Percentiles rank a stretch among this genome's conserved stretches.
Conservation (phyloP, 2,888 invertebrate genomes). For the Strigamia maritima region DNA sequence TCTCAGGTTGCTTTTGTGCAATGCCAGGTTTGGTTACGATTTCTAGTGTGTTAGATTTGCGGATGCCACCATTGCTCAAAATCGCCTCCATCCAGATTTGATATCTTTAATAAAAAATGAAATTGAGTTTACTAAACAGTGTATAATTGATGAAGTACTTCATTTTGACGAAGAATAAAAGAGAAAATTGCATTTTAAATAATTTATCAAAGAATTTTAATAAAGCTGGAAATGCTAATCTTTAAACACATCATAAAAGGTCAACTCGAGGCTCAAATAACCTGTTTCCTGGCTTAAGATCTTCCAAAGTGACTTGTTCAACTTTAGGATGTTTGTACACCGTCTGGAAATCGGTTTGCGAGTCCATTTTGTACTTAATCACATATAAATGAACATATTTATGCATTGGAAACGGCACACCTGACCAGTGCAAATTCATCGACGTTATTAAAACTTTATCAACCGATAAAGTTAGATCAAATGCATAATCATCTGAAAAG, state of each 20-base stretch:
- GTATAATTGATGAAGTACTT: neutral
- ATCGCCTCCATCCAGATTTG: conserved; percentile 85
- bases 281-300: conserved; percentile 69
- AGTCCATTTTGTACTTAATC: conserved; percentile 74
- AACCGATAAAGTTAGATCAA: conserved; percentile 73
- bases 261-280: conserved; percentile 46
- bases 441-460: conserved; percentile 71
- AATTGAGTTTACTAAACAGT: conserved; percentile 19
- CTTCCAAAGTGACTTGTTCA: conserved; percentile 62
- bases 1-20: conserved; percentile 40
- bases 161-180: conserved; percentile 37
- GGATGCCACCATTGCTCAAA: conserved; percentile 82
- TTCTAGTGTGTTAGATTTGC: conserved; percentile 84
- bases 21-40: conserved; percentile 75
- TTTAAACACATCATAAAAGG: neutral
- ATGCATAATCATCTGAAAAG: conserved; percentile 71
- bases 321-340: conserved; percentile 72
- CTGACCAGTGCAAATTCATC: conserved; percentile 75
- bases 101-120: conserved; percentile 59
- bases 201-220: conserved; percentile 7
- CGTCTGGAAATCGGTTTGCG: conserved; percentile 65
- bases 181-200: conserved; percentile 21
- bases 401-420: conserved; percentile 82
- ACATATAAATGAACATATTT: conserved; percentile 86
- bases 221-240: neutral